Percentiles rank a stretch among this genome's conserved stretches.
These are phyloP conservation scores for Bombus sibiricus DNA, from an alignment of 1,140 invertebrate genomes.

Conservation along the genomic window DNA sequence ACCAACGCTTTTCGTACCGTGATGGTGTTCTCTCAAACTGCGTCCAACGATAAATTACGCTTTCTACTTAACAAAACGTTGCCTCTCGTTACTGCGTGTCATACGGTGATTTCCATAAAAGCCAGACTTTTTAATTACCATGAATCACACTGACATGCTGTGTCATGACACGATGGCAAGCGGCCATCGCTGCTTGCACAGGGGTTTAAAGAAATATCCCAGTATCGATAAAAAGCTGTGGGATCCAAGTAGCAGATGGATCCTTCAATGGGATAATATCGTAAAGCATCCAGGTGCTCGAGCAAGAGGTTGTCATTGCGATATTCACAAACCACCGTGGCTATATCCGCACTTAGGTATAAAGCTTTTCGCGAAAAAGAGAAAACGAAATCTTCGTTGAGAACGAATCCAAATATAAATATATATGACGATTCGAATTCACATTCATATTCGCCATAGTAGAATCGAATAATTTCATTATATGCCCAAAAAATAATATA, in stretches of 20 bases:
- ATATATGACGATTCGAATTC: too few species aligned
- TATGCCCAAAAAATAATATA: not conserved
- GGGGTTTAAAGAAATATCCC: conserved; percentile 78
- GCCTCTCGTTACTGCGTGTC: too few species aligned
- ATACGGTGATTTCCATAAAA: not conserved
- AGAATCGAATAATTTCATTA: not conserved
- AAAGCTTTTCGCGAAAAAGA: not conserved
- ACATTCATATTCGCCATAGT: too few species aligned
- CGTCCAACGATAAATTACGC: not conserved
- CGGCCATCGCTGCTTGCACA: conserved; percentile 76
- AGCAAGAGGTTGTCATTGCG: conserved; percentile 80
- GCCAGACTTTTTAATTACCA: conserved; percentile 15
- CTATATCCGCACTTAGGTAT: conserved; percentile 79
- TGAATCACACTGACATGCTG: conserved; percentile 71
- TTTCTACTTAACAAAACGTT: not conserved
- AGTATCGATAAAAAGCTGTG: conserved; percentile 82
- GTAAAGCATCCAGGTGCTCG: conserved; percentile 82
- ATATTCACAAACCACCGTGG: conserved; percentile 80
- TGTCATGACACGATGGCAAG: too few species aligned
- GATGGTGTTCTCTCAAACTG: not conserved
- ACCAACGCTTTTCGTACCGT: not conserved
- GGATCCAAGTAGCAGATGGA: conserved; percentile 83
- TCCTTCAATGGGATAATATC: conserved; percentile 84
- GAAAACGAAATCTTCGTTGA: not conserved
- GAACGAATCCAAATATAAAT: too few species aligned